Conservation (phyloP, 2,113 vertebrate genomes). For the Cryptotis parvus region DNA sequence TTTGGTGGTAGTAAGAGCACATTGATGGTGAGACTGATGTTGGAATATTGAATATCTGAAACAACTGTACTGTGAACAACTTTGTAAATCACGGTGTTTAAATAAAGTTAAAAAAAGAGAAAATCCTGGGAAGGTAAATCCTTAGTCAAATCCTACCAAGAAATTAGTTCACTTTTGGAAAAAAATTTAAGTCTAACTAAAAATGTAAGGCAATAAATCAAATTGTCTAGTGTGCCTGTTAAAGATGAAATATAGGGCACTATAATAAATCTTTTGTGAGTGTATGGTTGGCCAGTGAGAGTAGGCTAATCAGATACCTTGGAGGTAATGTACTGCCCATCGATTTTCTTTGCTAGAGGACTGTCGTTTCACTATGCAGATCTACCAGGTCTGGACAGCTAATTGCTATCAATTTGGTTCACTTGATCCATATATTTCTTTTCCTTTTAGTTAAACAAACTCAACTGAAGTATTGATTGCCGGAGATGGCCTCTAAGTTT, state of each 20-base stretch:
- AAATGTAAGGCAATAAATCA: slow-evolving; percentile 22
- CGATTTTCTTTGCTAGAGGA: slow-evolving; percentile 37
- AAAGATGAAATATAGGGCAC: slow-evolving; percentile 7
- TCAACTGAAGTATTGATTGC: slow-evolving; percentile 19
- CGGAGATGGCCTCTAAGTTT: background rate
- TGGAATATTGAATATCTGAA: too few species aligned
- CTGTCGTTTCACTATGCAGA: background rate
- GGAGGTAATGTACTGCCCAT: background rate
- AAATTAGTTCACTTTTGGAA: slow-evolving; percentile 52
- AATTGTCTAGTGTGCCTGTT: background rate
- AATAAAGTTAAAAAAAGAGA: too few species aligned
- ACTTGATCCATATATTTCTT: background rate
- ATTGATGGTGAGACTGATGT: too few species aligned
- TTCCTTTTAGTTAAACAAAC: background rate
- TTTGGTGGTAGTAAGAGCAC: too few species aligned
- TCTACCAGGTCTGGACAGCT: background rate
- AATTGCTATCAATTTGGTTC: slow-evolving; percentile 40
- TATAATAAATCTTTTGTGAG: slow-evolving; percentile 38
- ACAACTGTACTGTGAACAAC: too few species aligned
- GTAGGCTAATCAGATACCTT: slow-evolving; percentile 29
- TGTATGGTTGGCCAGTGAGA: slow-evolving; percentile 22
- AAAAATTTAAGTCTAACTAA: slow-evolving; percentile 44
- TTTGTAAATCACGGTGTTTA: too few species aligned
- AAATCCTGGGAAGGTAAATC: background rate
- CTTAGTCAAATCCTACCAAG: background rate